These are phyloP conservation scores for Thaumatotibia leucotreta DNA, from an alignment of 1,140 invertebrate genomes.

Conservation along the genomic window DNA sequence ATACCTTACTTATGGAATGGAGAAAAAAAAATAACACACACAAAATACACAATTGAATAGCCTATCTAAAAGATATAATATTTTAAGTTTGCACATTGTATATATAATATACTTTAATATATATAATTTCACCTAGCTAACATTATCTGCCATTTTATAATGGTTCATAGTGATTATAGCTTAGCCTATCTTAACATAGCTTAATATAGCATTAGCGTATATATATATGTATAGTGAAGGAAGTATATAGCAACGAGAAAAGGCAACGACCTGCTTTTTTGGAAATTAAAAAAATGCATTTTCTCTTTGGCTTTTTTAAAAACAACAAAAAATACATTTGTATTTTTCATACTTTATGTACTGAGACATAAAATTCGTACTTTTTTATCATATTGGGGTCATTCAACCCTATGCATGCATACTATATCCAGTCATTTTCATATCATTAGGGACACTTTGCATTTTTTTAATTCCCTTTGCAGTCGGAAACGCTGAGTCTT, in stretches of 20 bases:
- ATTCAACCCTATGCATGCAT: too few species aligned
- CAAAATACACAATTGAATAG: constrained; percentile 52
- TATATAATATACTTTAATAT: constrained; percentile 62
- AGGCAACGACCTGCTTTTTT: constrained; percentile 47
- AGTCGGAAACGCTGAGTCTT: background rate
- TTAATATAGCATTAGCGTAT: constrained; percentile 30
- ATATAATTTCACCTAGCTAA: constrained; percentile 62
- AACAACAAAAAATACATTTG: background rate
- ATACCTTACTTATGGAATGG: constrained; percentile 53
- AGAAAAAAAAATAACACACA: constrained; percentile 31
- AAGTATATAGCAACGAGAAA: constrained; percentile 56
- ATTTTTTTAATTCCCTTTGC: background rate
- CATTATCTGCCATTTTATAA: constrained; percentile 40
- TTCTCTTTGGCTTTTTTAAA: too few species aligned
- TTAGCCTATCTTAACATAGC: constrained; percentile 33
- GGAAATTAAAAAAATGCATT: constrained; percentile 16
- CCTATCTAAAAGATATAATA: constrained; percentile 63
- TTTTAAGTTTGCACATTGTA: constrained; percentile 50
- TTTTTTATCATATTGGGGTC: too few species aligned
- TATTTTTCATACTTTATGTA: background rate
- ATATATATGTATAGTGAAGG: constrained; percentile 46
- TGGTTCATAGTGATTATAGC: constrained; percentile 29
- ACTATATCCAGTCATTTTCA: too few species aligned
- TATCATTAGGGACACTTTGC: too few species aligned
- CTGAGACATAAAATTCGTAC: background rate